phyloP scores from a whole-genome alignment of 2,113 vertebrate species.

The Xiphophorus maculatus region DNA sequence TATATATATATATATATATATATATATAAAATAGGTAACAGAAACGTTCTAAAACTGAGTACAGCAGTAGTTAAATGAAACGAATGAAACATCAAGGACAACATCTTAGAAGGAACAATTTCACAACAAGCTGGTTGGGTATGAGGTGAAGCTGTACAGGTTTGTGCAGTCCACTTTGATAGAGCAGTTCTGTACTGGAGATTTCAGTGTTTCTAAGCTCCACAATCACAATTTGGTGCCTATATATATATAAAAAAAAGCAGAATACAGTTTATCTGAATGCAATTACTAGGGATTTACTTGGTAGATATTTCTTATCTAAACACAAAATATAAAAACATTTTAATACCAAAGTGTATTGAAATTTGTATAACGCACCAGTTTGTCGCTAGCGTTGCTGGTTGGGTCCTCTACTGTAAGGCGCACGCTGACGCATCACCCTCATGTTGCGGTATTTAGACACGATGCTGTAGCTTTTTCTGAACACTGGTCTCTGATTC shows the following conservation, averaged over 20 bases:
- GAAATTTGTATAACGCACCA: slow-evolving; percentile 3
- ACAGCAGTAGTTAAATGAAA: slow-evolving; percentile 27
- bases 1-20: too few relatives aligned
- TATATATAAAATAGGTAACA: neutral
- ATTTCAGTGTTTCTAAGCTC: neutral
- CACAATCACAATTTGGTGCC: neutral
- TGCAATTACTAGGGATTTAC: neutral
- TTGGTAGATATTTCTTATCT: neutral
- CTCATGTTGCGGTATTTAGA: slow-evolving; percentile 82
- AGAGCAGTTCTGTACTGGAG: neutral
- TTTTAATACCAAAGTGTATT: neutral
- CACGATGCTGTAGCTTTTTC: slow-evolving; percentile 79
- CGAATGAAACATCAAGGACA: slow-evolving; percentile 27
- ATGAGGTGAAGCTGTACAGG: slow-evolving; percentile 1
- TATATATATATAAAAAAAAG: neutral
- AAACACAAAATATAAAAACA: neutral
- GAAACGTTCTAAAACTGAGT: slow-evolving; percentile 31
- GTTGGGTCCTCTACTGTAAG: slow-evolving; percentile 64
- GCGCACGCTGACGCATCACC: slow-evolving; percentile 73
- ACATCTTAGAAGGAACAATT: slow-evolving; percentile 35
- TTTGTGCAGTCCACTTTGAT: neutral
- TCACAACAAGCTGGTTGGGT: slow-evolving; percentile 23
- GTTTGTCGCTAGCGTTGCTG: slow-evolving; percentile 74
- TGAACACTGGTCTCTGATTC: slow-evolving; percentile 75
- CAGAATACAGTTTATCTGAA: neutral